Base-by-base conservation (phyloP, 2,888 invertebrate genomes). In the Adelognathus sp. region DNA sequence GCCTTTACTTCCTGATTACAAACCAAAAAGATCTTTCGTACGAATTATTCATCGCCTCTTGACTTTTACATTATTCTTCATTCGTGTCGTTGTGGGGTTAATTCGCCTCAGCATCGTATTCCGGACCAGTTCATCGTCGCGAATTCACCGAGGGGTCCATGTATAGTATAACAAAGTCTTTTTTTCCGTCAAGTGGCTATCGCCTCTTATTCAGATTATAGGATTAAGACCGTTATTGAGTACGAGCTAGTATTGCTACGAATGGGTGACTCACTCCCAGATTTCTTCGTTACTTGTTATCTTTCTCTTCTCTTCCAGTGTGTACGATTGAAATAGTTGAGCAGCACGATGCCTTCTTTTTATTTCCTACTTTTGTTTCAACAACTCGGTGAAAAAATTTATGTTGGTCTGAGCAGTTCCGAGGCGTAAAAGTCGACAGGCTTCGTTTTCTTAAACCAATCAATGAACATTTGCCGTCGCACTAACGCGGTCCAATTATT, bases 201-300 rank as follows among this genome's bases (percentile, higher is more conserved):
- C 46, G 27, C 63, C 69, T 41, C 58, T 69, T 58, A 31, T 50
- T 73, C 70, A 64, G 33, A 70, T 70, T 64, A 74, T 60, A 73
- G 73, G 64, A 78, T 73, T 73, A 70, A 70, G 69, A 73, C 50
- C 67, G 63, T 63, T 69, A 77, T 69, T 70, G 70, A 78, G 58
- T 78, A 73, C 77, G 73, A 78, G 73, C 73, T 78, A 73, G 63
- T 67, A 73, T 79, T 79, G 69, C 76, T 76, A 76, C 76, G 61
- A 69, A 69, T 77, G 60, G 70, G 46, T 71, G 60, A 70, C 64
- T 56, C 61, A 44, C 64, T 60, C 54, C 24, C 27, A 67, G 63
- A 69, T 70, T 60, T 64, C 46, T 39, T 54, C 39, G 24, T 60
- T 11, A 31, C 11, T 5, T 31, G 46, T 50, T 7, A 36, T 56